phyloP scores from a whole-genome alignment of 2,888 invertebrate genomes.

The Steromphala cineraria region DNA sequence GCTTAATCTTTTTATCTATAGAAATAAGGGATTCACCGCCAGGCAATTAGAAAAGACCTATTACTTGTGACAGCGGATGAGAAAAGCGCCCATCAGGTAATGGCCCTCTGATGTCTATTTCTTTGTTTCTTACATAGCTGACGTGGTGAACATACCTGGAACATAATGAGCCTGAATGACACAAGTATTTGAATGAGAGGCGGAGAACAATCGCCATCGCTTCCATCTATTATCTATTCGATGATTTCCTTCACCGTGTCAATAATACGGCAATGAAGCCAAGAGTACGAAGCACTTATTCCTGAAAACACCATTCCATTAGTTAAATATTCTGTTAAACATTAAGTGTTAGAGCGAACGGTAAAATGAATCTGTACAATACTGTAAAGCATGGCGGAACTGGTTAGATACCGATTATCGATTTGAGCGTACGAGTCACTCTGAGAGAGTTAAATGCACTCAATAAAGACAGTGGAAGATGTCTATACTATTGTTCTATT shows the following conservation, averaged over 20 bases:
- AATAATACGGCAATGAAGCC: constrained; percentile 4
- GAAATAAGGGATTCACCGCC: no score
- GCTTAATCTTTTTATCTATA: no score
- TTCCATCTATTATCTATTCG: not conserved
- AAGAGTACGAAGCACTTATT: constrained; percentile 10
- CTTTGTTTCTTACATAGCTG: constrained; percentile 6
- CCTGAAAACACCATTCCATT: constrained; percentile 15
- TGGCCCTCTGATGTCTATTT: not conserved
- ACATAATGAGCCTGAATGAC: not conserved
- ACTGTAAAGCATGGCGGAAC: not conserved
- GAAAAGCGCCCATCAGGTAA: not conserved
- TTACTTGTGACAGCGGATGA: no score
- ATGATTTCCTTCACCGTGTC: not conserved
- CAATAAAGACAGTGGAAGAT: no score
- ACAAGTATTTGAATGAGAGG: not conserved
- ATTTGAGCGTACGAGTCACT: no score
- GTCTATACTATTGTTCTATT: no score
- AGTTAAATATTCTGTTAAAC: constrained; percentile 13
- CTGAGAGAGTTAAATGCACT: no score
- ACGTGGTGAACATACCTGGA: not conserved
- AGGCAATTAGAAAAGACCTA: no score
- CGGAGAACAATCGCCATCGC: not conserved
- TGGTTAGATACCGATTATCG: not conserved
- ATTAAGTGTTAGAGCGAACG: constrained; percentile 7
- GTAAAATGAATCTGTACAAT: constrained; percentile 8